These are phyloP conservation scores for Orgyia antiqua DNA, from an alignment of 2,888 invertebrate species.

Conservation along the genomic window DNA sequence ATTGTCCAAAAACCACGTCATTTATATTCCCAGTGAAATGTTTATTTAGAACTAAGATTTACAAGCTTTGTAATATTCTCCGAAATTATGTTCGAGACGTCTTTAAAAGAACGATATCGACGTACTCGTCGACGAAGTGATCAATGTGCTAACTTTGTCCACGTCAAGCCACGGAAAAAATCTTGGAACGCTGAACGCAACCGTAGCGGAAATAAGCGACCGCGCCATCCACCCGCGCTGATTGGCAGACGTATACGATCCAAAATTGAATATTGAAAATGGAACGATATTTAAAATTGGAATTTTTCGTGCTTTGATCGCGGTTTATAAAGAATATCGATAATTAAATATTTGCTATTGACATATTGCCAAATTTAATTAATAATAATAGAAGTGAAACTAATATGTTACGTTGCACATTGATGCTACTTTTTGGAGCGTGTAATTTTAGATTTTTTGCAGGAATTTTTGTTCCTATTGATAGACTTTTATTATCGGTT, in stretches of 20 bases:
- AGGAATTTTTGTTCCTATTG: too few species aligned
- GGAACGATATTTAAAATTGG: slow-evolving; percentile 9
- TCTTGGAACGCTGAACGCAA: slow-evolving; percentile 40
- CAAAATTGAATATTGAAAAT: slow-evolving; percentile 26
- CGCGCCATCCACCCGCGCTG: slow-evolving; percentile 42
- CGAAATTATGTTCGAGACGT: neutral
- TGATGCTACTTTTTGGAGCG: too few species aligned
- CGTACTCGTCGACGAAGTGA: slow-evolving; percentile 41
- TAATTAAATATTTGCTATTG: neutral
- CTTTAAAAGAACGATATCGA: slow-evolving; percentile 9
- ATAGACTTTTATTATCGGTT: too few species aligned
- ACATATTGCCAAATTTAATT: too few species aligned
- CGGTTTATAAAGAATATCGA: neutral
- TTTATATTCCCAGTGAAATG: neutral
- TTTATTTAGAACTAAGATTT: neutral
- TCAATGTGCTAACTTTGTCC: slow-evolving; percentile 69
- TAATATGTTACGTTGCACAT: too few species aligned
- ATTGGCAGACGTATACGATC: slow-evolving; percentile 51
- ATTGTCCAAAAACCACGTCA: neutral
- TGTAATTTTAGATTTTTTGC: too few species aligned
- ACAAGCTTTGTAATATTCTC: neutral
- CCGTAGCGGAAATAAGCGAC: slow-evolving; percentile 55
- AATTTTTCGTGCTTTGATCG: slow-evolving; percentile 1
- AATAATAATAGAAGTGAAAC: too few species aligned
- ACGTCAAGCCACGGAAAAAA: slow-evolving; percentile 60